Base-by-base conservation (phyloP, 2,888 invertebrate genomes). In the Philereme vetulata region DNA sequence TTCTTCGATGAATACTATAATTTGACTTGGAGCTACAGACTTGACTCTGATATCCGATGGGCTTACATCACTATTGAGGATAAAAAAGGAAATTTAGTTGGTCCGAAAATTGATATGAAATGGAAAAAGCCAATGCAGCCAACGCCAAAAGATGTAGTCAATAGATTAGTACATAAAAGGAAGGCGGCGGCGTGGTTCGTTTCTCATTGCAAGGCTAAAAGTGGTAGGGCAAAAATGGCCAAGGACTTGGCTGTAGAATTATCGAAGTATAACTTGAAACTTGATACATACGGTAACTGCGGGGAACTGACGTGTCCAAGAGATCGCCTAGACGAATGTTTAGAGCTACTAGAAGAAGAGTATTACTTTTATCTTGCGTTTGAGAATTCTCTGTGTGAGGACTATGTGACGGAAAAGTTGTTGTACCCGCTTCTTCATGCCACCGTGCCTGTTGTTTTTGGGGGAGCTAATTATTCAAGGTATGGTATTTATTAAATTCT, bases 391-490 rank as follows among this genome's bases (percentile, higher is more conserved):
- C 36, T 85, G 1, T 68, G 78, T 38, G 79, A 82, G 51, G 91
- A 92, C 67, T 91, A 88, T 57, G 87, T 90, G 7, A 85, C 89
- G 0, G 89, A 88, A 56, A 84, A 85, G 51, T 47, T 90, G 51
- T 61, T 89, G 61, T 76, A 86, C 67, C 80, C 93, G 2, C 73
- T 93, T 51, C 92, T 93, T 67, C 93, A 94, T 81, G 92, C 93
- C 72, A 86, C 94, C 3, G 90, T 95, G 11, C 95, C 95, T 0
- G 92, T 95, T 36, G 95, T 95, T 5, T 95, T 93, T 85, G 95
- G 95, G 3, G 95, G 94, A n/a, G 94, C 94, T 32, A 93, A 95
- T 82, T 96, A 95, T 81, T 82, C 80, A 1, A 83, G 88, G 89
- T 88, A 42, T 42, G 88, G 89, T 88, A 42, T 42, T 7, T 36